Evolutionary conservation across 2,888 invertebrate species (phyloP), one percentile per base, ranked within the genome.

Genomic region (Uloborus plumipes): DNA sequence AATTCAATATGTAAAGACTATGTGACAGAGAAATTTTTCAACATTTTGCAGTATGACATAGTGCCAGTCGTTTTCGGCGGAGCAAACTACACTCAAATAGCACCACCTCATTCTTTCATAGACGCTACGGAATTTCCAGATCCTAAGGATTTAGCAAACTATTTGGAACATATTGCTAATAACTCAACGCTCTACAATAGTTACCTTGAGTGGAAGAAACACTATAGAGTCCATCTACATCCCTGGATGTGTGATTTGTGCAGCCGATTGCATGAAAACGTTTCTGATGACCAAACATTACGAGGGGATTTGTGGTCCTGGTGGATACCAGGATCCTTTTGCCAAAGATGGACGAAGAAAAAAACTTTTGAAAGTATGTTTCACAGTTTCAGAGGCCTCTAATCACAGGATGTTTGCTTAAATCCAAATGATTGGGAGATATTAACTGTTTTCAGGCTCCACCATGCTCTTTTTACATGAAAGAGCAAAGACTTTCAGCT

Each of bases 21-120:
- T 83, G 85, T 88, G 0, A 87, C 87, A 0, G 88, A 88, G 66
- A 88, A 88, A 66, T 85, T 88, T 15, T 87, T 86, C 70, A 77
- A 84, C 14, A 78, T 84, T 14, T 84, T 87, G 26, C 77, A 70
- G 15, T 79, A 85, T 47, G 84, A 87, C 61, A 84, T 87, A 7
- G 86, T 88, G 7, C 88, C 87, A 0, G 85, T 89, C 1, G 88
- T 88, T 1, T 86, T 87, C 58, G 88, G 88, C 0, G 84, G 87
- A 14, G 87, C 86, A 0, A 86, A 88, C 71, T 88, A 88, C 71
- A 77, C 78, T 0, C 14, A 39, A 15, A 76, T 87, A 7, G 86
- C 87, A 2, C 89, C 89, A 0, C 86, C 85, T 20, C 83, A 85
- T 39, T 88, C 88, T 4, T 88, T 86, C 84, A 88, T 89, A 53